phyloP scores from a whole-genome alignment of 2,113 vertebrate species.

The Lepus americanus region DNA sequence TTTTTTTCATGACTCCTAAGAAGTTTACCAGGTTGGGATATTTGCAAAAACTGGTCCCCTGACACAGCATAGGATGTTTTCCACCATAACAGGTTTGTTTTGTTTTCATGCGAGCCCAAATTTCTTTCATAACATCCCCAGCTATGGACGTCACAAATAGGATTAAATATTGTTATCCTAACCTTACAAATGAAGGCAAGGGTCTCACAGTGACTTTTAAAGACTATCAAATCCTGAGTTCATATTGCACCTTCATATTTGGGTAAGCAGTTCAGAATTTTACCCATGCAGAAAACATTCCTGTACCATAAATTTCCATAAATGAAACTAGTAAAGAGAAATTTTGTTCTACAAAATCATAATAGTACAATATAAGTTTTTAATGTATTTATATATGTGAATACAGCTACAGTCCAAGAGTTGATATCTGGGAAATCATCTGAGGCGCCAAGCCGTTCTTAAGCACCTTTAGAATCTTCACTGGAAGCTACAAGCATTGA shows the following conservation, averaged over 20 bases:
- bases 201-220: constrained; percentile 54
- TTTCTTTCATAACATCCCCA: constrained; percentile 37
- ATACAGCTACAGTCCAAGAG: neutral
- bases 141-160: constrained; percentile 4
- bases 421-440: neutral
- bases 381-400: neutral
- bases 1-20: constrained; percentile 75
- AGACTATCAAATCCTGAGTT: constrained; percentile 46
- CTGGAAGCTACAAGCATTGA: neutral
- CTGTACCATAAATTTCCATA: neutral
- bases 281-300: neutral
- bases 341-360: constrained; percentile 46
- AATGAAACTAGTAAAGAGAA: neutral
- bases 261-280: constrained; percentile 28
- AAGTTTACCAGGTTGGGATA: constrained; percentile 78
- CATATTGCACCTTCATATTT: neutral
- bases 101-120: constrained; percentile 53
- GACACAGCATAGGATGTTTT: constrained; percentile 72
- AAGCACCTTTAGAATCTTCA: neutral
- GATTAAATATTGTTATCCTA: constrained; percentile 67
- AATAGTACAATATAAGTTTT: neutral
- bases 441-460: neutral
- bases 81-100: constrained; percentile 73
- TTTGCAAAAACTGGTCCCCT: constrained; percentile 75
- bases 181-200: constrained; percentile 56